Conservation (phyloP, 2,797 vertebrate genomes). For the Galagoides demidoff region DNA sequence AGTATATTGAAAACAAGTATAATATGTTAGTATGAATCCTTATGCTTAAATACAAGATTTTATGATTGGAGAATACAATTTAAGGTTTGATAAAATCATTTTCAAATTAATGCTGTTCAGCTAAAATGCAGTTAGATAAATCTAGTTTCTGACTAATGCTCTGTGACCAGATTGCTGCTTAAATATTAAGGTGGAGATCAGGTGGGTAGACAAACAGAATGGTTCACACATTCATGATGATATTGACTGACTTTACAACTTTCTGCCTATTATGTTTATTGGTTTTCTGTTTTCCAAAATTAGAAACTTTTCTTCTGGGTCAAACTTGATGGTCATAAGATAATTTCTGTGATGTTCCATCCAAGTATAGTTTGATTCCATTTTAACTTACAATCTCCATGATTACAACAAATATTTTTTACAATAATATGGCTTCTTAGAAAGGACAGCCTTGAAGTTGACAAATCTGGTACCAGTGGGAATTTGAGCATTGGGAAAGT, state of each 20-base stretch:
- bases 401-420: neutral
- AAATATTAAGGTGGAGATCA: neutral
- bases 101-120: constrained; percentile 30
- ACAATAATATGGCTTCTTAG: neutral
- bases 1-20: neutral
- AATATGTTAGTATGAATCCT: neutral
- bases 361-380: neutral
- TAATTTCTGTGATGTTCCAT: neutral
- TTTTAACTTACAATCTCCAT: neutral
- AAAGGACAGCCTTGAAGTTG: neutral
- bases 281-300: neutral
- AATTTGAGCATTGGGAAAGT: neutral
- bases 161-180: neutral
- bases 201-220: neutral
- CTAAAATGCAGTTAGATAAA: neutral
- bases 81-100: neutral
- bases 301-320: neutral
- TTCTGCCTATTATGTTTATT: neutral
- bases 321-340: neutral
- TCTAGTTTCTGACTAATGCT: neutral
- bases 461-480: neutral
- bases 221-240: neutral
- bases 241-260: neutral
- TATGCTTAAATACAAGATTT: neutral
- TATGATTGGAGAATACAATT: neutral